phyloP scores from a whole-genome alignment of 2,113 vertebrate genomes.

The Tachysurus fulvidraco region DNA sequence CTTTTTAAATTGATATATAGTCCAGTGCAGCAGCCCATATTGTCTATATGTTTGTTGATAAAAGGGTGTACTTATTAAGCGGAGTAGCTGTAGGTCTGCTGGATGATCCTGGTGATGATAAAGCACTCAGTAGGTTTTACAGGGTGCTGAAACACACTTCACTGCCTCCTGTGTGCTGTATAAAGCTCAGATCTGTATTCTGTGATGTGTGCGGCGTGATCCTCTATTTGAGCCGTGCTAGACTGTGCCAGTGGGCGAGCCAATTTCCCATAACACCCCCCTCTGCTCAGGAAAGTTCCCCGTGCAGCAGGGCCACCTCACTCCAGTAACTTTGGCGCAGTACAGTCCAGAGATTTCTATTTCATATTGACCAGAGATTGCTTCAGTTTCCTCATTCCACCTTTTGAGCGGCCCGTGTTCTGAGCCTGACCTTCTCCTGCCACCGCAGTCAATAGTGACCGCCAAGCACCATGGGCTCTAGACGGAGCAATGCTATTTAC shows the following conservation, averaged over 20 bases:
- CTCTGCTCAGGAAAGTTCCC: conserved; percentile 87
- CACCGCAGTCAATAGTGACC: conserved; percentile 88
- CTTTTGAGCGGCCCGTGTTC: conserved; percentile 90
- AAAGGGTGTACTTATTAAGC: conserved; percentile 7
- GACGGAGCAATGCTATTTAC: conserved; percentile 66
- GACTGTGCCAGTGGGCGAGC: conserved; percentile 68
- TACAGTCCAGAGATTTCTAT: conserved; percentile 95
- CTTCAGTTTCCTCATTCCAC: conserved; percentile 95
- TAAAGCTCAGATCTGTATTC: conserved; percentile 41
- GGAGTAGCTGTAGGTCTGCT: not conserved
- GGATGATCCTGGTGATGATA: conserved; percentile 26
- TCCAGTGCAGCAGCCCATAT: not conserved
- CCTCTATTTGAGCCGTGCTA: conserved; percentile 43
- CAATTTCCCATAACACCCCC: conserved; percentile 77
- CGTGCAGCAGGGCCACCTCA: conserved; percentile 74
- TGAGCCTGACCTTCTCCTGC: conserved; percentile 90
- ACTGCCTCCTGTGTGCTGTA: conserved; percentile 16
- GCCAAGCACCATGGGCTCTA: conserved; percentile 76
- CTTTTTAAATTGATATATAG: not conserved
- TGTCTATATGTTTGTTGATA: conserved; percentile 19
- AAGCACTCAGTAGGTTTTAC: conserved; percentile 31
- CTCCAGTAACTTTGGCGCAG: conserved; percentile 96
- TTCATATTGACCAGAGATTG: conserved; percentile 96
- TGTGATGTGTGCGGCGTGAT: conserved; percentile 31
- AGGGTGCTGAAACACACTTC: conserved; percentile 27